These are phyloP conservation scores for Orchesellides sinensis DNA, from an alignment of 2,888 invertebrate genomes.

Conservation along the genomic window DNA sequence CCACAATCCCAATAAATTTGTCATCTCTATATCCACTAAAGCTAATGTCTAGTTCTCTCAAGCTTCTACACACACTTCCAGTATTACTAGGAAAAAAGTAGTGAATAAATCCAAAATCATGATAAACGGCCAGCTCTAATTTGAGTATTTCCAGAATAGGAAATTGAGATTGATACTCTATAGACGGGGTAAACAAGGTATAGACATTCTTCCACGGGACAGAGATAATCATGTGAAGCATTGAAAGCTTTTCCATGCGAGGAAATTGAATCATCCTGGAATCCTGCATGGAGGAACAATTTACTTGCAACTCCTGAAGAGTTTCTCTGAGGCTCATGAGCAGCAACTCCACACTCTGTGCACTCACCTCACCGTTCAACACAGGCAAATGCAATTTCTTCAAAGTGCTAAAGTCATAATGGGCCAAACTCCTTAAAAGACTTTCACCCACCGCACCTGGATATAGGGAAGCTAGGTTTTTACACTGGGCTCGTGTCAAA, in stretches of 20 bases:
- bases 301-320: slow-evolving; percentile 66
- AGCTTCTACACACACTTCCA: slow-evolving; percentile 22
- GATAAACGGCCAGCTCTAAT: slow-evolving; percentile 70
- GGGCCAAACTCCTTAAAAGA: slow-evolving; percentile 49
- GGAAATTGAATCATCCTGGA: slow-evolving; percentile 66
- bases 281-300: slow-evolving; percentile 65
- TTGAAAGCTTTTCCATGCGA: slow-evolving; percentile 48
- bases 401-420: slow-evolving; percentile 61
- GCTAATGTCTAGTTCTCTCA: slow-evolving; percentile 65
- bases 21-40: slow-evolving; percentile 70
- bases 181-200: slow-evolving; percentile 55
- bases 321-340: slow-evolving; percentile 50
- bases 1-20: slow-evolving; percentile 62
- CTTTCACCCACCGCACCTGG: slow-evolving; percentile 66
- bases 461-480: slow-evolving; percentile 51
- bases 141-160: slow-evolving; percentile 59
- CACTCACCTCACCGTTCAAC: slow-evolving; percentile 60
- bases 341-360: slow-evolving; percentile 60
- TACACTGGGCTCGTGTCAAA: slow-evolving; percentile 29
- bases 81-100: slow-evolving; percentile 62
- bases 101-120: slow-evolving; percentile 66
- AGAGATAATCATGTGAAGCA: slow-evolving; percentile 67
- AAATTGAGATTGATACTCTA: slow-evolving; percentile 60
- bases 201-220: slow-evolving; percentile 69
- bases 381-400: slow-evolving; percentile 67